phyloP scores from a whole-genome alignment of 2,113 vertebrate species.

The Stictonetta naevosa region DNA sequence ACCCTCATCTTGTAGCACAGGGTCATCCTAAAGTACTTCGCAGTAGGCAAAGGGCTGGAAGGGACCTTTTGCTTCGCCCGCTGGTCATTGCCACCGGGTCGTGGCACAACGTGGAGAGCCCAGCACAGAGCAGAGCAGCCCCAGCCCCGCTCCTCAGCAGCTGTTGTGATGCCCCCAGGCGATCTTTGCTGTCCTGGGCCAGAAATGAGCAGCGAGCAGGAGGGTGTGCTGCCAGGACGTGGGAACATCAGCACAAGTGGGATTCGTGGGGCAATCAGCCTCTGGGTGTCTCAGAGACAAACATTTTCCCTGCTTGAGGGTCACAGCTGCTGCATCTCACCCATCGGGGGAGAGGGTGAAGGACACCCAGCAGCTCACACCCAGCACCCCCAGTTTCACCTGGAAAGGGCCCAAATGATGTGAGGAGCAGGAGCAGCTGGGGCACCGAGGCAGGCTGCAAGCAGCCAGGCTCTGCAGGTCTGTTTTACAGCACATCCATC shows the following conservation, averaged over 20 bases:
- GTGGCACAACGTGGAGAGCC: background rate
- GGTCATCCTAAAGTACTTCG: background rate
- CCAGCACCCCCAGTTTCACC: background rate
- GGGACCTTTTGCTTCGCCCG: background rate
- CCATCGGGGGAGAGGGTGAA: background rate
- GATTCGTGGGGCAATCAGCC: background rate
- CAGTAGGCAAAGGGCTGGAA: background rate
- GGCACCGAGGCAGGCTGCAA: background rate
- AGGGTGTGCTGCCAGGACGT: background rate
- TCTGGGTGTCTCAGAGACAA: accelerated
- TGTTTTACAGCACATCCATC: background rate
- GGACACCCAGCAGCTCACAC: background rate
- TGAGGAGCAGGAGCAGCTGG: background rate
- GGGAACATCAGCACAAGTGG: accelerated
- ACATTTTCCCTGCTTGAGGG: background rate
- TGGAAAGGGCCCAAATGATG: background rate
- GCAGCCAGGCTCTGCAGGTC: accelerated
- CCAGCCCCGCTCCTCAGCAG: background rate
- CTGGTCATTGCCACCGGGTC: accelerated
- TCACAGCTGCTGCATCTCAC: background rate
- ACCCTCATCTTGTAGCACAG: accelerated
- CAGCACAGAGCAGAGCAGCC: accelerated
- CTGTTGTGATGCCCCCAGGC: too few relatives aligned
- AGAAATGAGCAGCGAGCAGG: background rate
- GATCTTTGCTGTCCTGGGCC: background rate